A percentile compares a stretch with the other conserved stretches of the same genome.
Conservation (phyloP, 2,113 vertebrate species). For the Colinus virginianus region DNA sequence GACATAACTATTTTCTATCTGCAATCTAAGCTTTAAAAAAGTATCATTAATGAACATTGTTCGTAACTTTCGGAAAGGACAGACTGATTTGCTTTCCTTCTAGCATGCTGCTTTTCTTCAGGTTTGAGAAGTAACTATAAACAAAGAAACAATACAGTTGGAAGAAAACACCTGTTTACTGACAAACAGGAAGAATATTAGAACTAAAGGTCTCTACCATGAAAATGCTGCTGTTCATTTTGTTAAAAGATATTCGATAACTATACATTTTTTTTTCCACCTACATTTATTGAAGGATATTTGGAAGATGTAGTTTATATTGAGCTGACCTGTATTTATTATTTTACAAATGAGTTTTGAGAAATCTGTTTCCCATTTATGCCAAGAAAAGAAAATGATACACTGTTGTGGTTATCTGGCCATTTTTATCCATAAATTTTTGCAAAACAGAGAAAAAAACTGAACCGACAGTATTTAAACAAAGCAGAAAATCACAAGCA, state of each 20-base stretch:
- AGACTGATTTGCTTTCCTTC: constrained; percentile 51
- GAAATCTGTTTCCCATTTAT: not conserved
- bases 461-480: not conserved
- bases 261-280: not conserved
- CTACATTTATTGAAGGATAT: not conserved
- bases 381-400: not conserved
- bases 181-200: not conserved
- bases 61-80: constrained; percentile 25
- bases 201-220: not conserved
- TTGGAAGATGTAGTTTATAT: not conserved
- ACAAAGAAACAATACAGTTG: not conserved
- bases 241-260: not conserved
- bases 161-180: constrained; percentile 31
- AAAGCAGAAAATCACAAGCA: not conserved
- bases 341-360: not conserved
- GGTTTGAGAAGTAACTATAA: constrained; percentile 15
- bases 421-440: not conserved
- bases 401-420: not conserved
- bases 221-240: not conserved
- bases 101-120: not conserved
- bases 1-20: not conserved
- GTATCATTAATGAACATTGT: constrained; percentile 4
- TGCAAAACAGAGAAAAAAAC: not conserved
- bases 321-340: not conserved
- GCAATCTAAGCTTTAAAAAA: not conserved